Evolutionary conservation across 2,888 invertebrate genomes (phyloP), one percentile per base, ranked within the genome.

Genomic region (Neria commutata): DNA sequence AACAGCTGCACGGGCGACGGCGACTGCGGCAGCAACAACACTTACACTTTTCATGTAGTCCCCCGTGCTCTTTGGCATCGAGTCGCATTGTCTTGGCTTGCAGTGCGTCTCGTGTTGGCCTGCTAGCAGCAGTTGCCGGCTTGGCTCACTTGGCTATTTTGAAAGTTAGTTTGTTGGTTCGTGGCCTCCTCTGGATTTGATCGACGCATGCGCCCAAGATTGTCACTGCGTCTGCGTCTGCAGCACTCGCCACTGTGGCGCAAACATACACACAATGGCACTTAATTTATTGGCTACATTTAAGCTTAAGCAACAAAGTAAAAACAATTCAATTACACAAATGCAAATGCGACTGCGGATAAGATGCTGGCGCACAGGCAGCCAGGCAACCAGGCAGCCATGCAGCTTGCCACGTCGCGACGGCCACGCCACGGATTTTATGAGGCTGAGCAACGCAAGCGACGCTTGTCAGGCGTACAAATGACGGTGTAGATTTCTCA

Each of bases 251-350:
- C 54, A 55, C 55, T 56, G 55, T 51, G 59, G 65, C 47, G n/a
- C n/a, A n/a, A n/a, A n/a, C n/a, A n/a, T n/a, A n/a, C n/a, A n/a
- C n/a, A n/a, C 71, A 73, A 67, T 67, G 65, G 66, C 67, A 59
- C 64, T 59, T 68, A 73, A 72, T 70, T 74, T 74, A 74, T 74
- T 67, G 68, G 65, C 72, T 73, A 71, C 73, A 75, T 75, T 73
- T 75, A 76, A 73, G 77, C 68, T 75, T 70, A 72, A 67, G 73
- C 77, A 75, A 69, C 68, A 70, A 68, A 67, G 62, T 68, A 60
- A 63, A 64, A 67, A 75, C 76, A 75, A 75, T 77, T 77, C 75
- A 77, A 77, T 76, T 74, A 74, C 69, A 68, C 67, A 68, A 68
- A 72, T 75, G 67, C 70, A 75, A 68, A 73, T 73, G 65, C 58